Percentiles rank a stretch among this genome's conserved stretches.
Evolutionary conservation across 1,140 invertebrate genomes (phyloP).

Genomic region (Argopecten irradians): DNA sequence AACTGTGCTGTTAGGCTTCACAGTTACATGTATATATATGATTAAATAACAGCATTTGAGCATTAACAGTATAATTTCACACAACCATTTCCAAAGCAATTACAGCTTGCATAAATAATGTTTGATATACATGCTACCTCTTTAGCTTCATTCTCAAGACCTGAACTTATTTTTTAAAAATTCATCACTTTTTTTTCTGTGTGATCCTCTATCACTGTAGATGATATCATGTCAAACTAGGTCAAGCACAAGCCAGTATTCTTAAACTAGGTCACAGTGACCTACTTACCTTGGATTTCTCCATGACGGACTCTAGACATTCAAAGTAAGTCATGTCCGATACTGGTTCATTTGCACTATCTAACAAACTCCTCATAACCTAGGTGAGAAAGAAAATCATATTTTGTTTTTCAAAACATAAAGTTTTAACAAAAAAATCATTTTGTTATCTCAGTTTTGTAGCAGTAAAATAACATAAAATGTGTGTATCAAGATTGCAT

Average conservation of each 20-base stretch:
- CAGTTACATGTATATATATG: neutral
- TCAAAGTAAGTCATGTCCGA: slow-evolving; percentile 95
- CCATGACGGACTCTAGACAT: slow-evolving; percentile 94
- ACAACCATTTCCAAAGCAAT: neutral
- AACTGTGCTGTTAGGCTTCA: neutral
- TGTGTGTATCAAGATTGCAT: neutral
- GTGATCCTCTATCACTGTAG: too few relatives aligned
- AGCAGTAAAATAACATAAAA: too few relatives aligned
- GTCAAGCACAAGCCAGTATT: neutral
- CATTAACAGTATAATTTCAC: neutral
- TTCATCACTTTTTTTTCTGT: too few relatives aligned
- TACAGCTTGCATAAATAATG: neutral
- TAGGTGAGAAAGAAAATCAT: slow-evolving; percentile 55
- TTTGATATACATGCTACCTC: too few relatives aligned
- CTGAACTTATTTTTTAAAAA: too few relatives aligned
- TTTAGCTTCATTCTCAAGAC: too few relatives aligned
- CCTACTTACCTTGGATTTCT: slow-evolving; percentile 87
- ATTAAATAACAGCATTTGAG: neutral
- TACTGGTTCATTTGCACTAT: slow-evolving; percentile 92
- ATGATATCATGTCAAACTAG: neutral
- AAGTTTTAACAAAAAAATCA: neutral
- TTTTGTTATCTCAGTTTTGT: too few relatives aligned
- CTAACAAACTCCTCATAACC: slow-evolving; percentile 86
- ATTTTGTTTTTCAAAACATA: neutral
- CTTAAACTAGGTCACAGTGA: slow-evolving; percentile 7